These are phyloP conservation scores for Myiagra hebetior DNA, from an alignment of 2,113 vertebrate genomes.

Conservation along the genomic window DNA sequence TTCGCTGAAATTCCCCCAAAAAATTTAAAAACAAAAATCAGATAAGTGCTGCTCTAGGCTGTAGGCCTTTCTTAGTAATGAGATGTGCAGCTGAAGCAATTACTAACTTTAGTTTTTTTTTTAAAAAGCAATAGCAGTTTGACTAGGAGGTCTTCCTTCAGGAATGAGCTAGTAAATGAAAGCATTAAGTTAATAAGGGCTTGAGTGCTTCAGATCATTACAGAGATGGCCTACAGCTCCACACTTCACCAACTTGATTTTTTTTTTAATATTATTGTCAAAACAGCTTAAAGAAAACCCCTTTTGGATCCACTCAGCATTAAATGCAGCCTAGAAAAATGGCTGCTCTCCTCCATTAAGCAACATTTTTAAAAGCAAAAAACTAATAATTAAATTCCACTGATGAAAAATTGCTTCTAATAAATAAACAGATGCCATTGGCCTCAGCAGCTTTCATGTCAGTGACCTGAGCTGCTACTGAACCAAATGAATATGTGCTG, in stretches of 20 bases:
- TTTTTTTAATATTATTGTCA: constrained; percentile 4
- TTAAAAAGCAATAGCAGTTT: constrained; percentile 24
- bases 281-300: constrained; percentile 6
- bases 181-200: constrained; percentile 62
- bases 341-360: background rate
- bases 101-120: constrained; percentile 16
- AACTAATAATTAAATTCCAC: constrained; percentile 17
- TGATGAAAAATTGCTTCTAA: constrained; percentile 10
- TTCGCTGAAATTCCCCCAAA: background rate
- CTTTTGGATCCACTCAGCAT: background rate
- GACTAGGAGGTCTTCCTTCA: constrained; percentile 52
- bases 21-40: background rate
- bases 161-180: constrained; percentile 52
- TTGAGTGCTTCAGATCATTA: constrained; percentile 56
- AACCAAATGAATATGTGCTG: background rate
- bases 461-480: background rate
- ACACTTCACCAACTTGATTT: background rate
- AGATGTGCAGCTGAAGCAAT: constrained; percentile 34
- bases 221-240: constrained; percentile 41
- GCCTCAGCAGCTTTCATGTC: background rate
- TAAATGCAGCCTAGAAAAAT: constrained; percentile 23
- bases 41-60: background rate
- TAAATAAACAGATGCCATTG: background rate
- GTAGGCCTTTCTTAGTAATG: background rate
- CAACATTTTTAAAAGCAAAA: background rate